Percentiles rank a stretch among this genome's conserved stretches.
phyloP scores from a whole-genome alignment of 2,888 invertebrate species.

The Napeogenes sylphis region DNA sequence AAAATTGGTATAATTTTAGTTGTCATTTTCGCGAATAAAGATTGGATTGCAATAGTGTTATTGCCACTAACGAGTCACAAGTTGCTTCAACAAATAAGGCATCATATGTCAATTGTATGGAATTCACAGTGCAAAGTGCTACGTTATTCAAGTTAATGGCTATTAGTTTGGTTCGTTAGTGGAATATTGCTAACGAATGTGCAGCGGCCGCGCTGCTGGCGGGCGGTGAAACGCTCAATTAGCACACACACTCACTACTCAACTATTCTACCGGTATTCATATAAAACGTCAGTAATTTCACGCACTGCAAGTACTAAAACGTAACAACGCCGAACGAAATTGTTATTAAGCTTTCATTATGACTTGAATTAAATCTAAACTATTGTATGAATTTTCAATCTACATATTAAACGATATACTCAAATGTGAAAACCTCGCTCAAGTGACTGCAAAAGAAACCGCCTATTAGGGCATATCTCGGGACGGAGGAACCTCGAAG shows the following conservation, averaged over 20 bases:
- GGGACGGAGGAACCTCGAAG: constrained; percentile 64
- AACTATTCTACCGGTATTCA: constrained; percentile 49
- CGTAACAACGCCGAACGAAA: constrained; percentile 23
- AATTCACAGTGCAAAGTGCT: constrained; percentile 65
- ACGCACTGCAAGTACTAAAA: constrained; percentile 37
- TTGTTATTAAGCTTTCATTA: constrained; percentile 14
- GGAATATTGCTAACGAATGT: constrained; percentile 76
- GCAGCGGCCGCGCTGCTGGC: constrained; percentile 57
- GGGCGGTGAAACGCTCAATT: constrained; percentile 67
- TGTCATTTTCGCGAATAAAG: too few relatives aligned
- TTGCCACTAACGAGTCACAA: constrained; percentile 20
- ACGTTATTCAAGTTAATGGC: constrained; percentile 75
- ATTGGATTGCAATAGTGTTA: constrained; percentile 11
- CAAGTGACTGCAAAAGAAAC: constrained; percentile 39
- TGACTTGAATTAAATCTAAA: constrained; percentile 8
- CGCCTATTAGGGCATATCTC: constrained; percentile 64
- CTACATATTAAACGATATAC: neutral
- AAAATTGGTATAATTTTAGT: too few relatives aligned
- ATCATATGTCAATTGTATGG: constrained; percentile 54
- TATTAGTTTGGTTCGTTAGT: constrained; percentile 77
- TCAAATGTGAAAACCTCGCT: constrained; percentile 9
- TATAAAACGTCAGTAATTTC: constrained; percentile 51
- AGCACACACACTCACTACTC: constrained; percentile 51
- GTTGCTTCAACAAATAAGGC: constrained; percentile 37
- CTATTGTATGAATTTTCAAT: neutral